Percentiles rank a stretch among this genome's conserved stretches.
phyloP scores from a whole-genome alignment of 2,888 invertebrate genomes.

The Taenaris catops region DNA sequence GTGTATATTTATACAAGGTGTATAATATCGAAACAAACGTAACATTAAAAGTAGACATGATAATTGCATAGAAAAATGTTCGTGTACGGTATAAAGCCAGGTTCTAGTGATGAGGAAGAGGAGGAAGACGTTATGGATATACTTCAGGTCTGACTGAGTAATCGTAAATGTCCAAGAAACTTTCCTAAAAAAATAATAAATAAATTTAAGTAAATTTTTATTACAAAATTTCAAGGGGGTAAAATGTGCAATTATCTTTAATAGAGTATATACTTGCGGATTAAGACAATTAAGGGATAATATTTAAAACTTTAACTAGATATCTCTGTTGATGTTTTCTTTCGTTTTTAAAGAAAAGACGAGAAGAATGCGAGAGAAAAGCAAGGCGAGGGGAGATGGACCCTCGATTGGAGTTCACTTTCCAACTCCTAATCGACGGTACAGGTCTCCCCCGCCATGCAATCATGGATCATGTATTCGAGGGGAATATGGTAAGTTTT shows the following conservation, averaged over 20 bases:
- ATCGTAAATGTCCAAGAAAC: no score
- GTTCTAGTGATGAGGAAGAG: slow-evolving; percentile 80
- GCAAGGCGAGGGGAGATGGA: slow-evolving; percentile 95
- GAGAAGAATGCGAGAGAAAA: slow-evolving; percentile 96
- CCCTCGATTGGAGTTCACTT: slow-evolving; percentile 93
- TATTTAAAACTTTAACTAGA: no score
- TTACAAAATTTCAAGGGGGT: no score
- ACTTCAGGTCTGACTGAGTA: slow-evolving; percentile 60
- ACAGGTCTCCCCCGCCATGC: slow-evolving; percentile 90
- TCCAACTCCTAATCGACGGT: slow-evolving; percentile 92
- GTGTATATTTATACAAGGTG: no score
- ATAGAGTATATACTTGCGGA: no score
- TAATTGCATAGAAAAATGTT: slow-evolving; percentile 60
- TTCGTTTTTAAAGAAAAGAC: slow-evolving; percentile 72
- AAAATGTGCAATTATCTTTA: no score
- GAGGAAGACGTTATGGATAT: slow-evolving; percentile 79
- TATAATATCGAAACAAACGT: no score
- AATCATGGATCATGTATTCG: slow-evolving; percentile 94
- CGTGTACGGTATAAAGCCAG: slow-evolving; percentile 75
- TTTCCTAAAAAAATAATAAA: no score
- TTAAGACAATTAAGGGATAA: no score
- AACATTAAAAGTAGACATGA: background rate
- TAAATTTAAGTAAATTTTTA: no score
- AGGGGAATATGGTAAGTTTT: slow-evolving; percentile 87
- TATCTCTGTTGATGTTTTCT: no score